A percentile compares a stretch with the other conserved stretches of the same genome.
phyloP scores from a whole-genome alignment of 92 coral and sea anemone species.

The Zoanthus solanderi region DNA sequence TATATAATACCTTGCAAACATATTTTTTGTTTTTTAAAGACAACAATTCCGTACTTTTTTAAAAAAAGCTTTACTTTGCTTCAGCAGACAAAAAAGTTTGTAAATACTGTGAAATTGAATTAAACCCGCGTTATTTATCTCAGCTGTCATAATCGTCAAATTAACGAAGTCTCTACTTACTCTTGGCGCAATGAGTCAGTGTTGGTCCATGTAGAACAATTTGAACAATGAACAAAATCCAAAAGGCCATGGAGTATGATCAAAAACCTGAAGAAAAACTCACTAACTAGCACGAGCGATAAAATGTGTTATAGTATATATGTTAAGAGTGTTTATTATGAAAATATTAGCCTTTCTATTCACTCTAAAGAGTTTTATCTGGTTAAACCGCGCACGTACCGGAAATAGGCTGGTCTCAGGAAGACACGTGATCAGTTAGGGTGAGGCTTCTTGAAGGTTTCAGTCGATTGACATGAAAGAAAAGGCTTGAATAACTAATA shows the following conservation, averaged over 20 bases:
- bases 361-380: background rate
- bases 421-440: background rate
- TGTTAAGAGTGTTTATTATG: background rate
- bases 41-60: background rate
- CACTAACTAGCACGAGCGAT: background rate
- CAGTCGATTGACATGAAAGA: background rate
- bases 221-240: background rate
- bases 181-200: background rate
- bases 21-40: no score
- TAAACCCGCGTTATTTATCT: background rate
- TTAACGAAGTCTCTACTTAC: background rate
- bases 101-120: background rate
- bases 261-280: background rate
- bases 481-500: background rate
- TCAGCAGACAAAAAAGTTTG: background rate
- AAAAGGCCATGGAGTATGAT: background rate
- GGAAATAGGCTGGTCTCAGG: conserved; percentile 17
- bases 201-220: background rate
- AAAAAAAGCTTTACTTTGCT: background rate
- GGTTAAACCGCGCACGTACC: background rate
- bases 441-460: background rate
- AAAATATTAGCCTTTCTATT: background rate
- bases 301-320: background rate
- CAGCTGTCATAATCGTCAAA: background rate
- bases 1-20: no score